Percentiles rank a stretch among this genome's conserved stretches.
Evolutionary conservation across 2,797 vertebrate species (phyloP).

Genomic region (Zalophus californianus): DNA sequence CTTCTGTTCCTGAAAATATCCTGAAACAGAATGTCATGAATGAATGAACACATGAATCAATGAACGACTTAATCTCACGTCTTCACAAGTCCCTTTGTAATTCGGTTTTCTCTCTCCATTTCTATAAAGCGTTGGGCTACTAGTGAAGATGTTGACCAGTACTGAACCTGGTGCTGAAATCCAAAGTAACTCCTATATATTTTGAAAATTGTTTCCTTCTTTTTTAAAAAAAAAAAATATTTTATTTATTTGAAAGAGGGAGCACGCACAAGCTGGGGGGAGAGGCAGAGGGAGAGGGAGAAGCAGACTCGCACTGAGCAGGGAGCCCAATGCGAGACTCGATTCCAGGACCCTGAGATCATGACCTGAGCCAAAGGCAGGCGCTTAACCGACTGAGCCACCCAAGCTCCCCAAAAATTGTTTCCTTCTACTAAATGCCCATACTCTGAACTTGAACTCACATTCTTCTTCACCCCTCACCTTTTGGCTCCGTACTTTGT

Average conservation of each 20-base stretch:
- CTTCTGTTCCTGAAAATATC: slow-evolving; percentile 52
- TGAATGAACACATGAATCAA: background rate
- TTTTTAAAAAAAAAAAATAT: too few relatives aligned
- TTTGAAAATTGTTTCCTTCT: slow-evolving; percentile 32
- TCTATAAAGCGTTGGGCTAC: background rate
- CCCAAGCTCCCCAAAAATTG: background rate
- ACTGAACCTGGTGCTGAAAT: background rate
- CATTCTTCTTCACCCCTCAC: slow-evolving; percentile 64
- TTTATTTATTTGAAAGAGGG: too few relatives aligned
- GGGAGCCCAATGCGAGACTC: too few relatives aligned
- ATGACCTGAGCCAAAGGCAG: too few relatives aligned
- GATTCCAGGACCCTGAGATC: too few relatives aligned
- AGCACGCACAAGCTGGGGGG: too few relatives aligned
- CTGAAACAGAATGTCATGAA: background rate
- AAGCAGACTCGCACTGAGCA: too few relatives aligned
- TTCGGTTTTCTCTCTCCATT: slow-evolving; percentile 35
- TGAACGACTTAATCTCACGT: slow-evolving; percentile 5
- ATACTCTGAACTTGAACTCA: slow-evolving; percentile 54
- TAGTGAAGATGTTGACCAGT: background rate
- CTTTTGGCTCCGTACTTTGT: slow-evolving; percentile 61
- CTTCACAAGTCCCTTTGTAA: background rate
- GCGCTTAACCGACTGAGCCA: too few relatives aligned
- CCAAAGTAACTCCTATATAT: background rate
- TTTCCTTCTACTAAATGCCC: slow-evolving; percentile 9
- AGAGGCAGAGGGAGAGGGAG: too few relatives aligned